Evolutionary conservation across 2,113 vertebrate species (phyloP).

Genomic region (Trichechus manatus): DNA sequence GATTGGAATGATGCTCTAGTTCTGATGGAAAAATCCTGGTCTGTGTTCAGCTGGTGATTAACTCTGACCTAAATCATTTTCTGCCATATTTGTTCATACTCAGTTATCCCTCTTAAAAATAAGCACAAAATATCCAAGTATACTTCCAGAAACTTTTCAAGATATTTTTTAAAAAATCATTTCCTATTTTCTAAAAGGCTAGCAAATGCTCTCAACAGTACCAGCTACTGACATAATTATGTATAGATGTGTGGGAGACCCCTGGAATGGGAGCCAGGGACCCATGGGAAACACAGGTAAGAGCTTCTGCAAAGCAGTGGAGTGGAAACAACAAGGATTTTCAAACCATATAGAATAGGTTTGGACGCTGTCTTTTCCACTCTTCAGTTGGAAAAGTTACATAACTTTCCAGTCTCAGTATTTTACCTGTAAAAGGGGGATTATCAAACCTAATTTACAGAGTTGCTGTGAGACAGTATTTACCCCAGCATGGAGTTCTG

Average conservation of each 20-base stretch:
- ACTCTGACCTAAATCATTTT: slow-evolving; percentile 66
- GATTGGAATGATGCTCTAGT: background rate
- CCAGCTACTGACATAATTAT: background rate
- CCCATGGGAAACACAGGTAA: background rate
- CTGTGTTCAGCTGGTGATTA: slow-evolving; percentile 69
- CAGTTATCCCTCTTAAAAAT: slow-evolving; percentile 52
- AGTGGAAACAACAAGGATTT: background rate
- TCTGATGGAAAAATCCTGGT: slow-evolving; percentile 38
- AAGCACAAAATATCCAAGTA: slow-evolving; percentile 33
- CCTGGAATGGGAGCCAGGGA: background rate
- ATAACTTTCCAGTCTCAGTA: background rate
- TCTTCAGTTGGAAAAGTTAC: background rate
- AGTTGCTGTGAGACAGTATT: background rate
- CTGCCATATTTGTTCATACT: slow-evolving; percentile 57
- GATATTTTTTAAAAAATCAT: background rate
- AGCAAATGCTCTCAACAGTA: background rate
- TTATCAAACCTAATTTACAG: background rate
- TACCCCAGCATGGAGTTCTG: background rate
- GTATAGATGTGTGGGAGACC: background rate
- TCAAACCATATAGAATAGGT: background rate
- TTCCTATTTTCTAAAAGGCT: slow-evolving; percentile 46
- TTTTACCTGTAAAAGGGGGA: background rate
- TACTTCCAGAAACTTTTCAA: slow-evolving; percentile 48
- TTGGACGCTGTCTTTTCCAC: background rate
- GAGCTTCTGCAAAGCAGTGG: background rate